These are phyloP conservation scores for Smittia sp. DNA, from an alignment of 2,888 invertebrate genomes.

Conservation along the genomic window DNA sequence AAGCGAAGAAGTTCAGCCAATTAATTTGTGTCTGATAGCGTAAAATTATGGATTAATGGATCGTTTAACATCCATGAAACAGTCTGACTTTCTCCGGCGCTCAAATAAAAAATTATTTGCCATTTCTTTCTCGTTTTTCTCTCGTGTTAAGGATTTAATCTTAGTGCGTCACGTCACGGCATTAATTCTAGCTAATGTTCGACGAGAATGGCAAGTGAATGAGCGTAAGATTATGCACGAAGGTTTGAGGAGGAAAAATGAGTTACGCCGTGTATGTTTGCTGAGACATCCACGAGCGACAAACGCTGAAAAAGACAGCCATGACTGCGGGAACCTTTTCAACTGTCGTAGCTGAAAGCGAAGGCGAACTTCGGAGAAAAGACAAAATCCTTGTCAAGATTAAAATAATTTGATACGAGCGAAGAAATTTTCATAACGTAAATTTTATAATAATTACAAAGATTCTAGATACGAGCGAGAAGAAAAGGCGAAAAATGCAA, in stretches of 20 bases:
- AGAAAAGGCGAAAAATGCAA: not conserved
- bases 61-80: slow-evolving; percentile 28
- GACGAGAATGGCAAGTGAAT: not conserved
- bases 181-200: slow-evolving; percentile 3
- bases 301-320: too few species aligned
- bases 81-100: slow-evolving; percentile 12
- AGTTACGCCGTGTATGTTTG: too few species aligned
- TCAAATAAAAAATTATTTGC: slow-evolving; percentile 34
- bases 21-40: slow-evolving; percentile 35
- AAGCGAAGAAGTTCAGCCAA: slow-evolving; percentile 27
- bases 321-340: too few species aligned
- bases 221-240: slow-evolving; percentile 9
- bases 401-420: not conserved
- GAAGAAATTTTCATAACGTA: slow-evolving; percentile 7
- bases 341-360: too few species aligned
- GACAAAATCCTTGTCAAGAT: not conserved
- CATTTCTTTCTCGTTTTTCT: not conserved
- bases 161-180: slow-evolving; percentile 24
- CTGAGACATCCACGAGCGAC: too few species aligned
- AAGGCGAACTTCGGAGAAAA: too few species aligned
- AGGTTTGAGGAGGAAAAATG: not conserved
- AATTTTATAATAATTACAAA: slow-evolving; percentile 4
- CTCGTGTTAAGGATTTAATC: not conserved
- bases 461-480: slow-evolving; percentile 1
- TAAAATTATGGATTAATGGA: slow-evolving; percentile 34